phyloP scores from a whole-genome alignment of 2,888 invertebrate genomes.

The Petrolisthes manimaculis region DNA sequence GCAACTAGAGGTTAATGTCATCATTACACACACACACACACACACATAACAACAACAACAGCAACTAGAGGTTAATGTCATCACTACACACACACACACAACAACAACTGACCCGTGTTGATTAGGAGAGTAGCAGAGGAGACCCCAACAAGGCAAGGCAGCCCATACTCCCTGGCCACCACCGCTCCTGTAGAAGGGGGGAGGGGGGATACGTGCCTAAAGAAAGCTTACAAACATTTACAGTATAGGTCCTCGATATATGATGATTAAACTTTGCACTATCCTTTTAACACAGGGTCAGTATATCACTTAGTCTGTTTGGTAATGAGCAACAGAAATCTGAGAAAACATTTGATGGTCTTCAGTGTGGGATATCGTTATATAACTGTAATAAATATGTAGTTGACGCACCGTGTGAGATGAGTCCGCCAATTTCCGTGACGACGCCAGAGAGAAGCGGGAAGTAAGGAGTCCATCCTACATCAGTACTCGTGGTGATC shows the following conservation, averaged over 20 bases:
- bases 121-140: slow-evolving; percentile 74
- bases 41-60: neutral
- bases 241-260: neutral
- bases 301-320: too few species aligned
- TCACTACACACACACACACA: neutral
- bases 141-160: slow-evolving; percentile 86
- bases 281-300: too few species aligned
- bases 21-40: too few species aligned
- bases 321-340: too few species aligned
- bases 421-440: slow-evolving; percentile 85
- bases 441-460: slow-evolving; percentile 83
- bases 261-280: too few species aligned
- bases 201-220: neutral
- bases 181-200: slow-evolving; percentile 77
- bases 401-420: slow-evolving; percentile 77
- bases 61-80: neutral
- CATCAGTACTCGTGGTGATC: slow-evolving; percentile 82
- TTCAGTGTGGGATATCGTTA: too few species aligned
- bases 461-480: slow-evolving; percentile 89
- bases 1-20: neutral
- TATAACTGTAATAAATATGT: neutral
- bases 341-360: too few species aligned
- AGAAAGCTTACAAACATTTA: neutral
- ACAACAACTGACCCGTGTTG: slow-evolving; percentile 40
- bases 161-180: slow-evolving; percentile 84